Evolutionary conservation across 2,113 vertebrate species (phyloP).

Genomic region (Trematomus loennbergii): DNA sequence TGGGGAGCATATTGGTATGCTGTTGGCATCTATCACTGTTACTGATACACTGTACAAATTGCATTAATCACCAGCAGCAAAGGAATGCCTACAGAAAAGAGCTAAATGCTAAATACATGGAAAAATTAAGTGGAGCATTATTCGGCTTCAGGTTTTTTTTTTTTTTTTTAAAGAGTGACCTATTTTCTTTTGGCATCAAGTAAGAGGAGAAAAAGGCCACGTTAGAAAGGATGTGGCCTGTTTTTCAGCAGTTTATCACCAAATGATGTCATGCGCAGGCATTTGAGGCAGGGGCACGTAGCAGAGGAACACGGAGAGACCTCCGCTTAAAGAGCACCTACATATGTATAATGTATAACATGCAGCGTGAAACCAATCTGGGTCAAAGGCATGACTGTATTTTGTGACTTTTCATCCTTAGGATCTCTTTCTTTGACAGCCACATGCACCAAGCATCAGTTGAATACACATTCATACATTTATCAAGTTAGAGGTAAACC

Average conservation of each 20-base stretch:
- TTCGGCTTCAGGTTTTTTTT: neutral
- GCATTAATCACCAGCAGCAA: conserved; percentile 8
- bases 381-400: conserved; percentile 12
- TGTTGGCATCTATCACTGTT: neutral
- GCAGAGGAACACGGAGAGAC: neutral
- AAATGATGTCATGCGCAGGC: conserved; percentile 18
- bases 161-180: conserved; percentile 37
- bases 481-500: neutral
- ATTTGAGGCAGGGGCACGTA: conserved; percentile 4
- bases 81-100: conserved; percentile 3
- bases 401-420: conserved; percentile 7
- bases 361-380: conserved; percentile 2
- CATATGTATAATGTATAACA: conserved; percentile 13
- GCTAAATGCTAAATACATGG: neutral
- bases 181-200: conserved; percentile 11
- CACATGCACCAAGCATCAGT: conserved; percentile 2
- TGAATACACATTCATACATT: conserved; percentile 19
- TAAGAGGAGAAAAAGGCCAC: conserved; percentile 1
- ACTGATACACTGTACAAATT: neutral
- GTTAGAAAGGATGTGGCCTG: conserved; percentile 14
- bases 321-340: conserved; percentile 25
- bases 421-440: conserved; percentile 19
- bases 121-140: neutral
- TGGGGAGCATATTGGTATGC: conserved; percentile 96
- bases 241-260: conserved; percentile 33